Evolutionary conservation across 2,113 vertebrate species (phyloP).

Genomic region (Mystacornis crossleyi): DNA sequence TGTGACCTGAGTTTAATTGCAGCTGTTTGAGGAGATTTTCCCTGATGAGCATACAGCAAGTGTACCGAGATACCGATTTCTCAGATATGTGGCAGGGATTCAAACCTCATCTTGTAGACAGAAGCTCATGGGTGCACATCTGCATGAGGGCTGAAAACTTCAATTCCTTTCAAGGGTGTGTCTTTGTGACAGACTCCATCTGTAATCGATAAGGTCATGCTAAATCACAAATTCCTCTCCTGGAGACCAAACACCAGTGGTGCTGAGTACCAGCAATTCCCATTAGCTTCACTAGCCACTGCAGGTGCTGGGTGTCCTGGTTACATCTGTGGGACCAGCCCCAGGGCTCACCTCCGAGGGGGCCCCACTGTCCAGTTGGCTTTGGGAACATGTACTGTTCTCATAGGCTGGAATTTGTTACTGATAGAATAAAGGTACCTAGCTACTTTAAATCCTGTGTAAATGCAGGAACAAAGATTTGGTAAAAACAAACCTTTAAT

Average conservation of each 20-base stretch:
- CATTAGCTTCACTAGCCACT: not conserved
- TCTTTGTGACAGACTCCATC: not conserved
- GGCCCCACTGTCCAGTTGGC: not conserved
- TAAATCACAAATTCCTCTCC: not conserved
- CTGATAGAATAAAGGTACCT: not conserved
- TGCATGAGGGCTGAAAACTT: not conserved
- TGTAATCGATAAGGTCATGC: not conserved
- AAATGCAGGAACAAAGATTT: not conserved
- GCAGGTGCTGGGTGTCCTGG: not conserved
- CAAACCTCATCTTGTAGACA: not conserved
- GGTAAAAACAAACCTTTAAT: not conserved
- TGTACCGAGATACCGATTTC: rapidly evolving
- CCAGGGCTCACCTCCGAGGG: not conserved
- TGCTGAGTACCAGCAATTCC: not conserved
- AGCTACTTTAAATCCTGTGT: not conserved
- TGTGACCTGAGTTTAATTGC: not conserved
- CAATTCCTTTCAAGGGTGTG: not conserved
- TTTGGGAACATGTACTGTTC: not conserved
- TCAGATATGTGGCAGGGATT: not conserved
- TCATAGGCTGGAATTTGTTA: not conserved
- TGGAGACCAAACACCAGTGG: not conserved
- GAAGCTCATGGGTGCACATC: not conserved
- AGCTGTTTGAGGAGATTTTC: not conserved
- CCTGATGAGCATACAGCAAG: not conserved
- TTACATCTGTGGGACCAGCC: not conserved